A percentile compares a stretch with the other conserved stretches of the same genome.
phyloP scores from a whole-genome alignment of 2,113 vertebrate genomes.

The Xiphophorus hellerii region DNA sequence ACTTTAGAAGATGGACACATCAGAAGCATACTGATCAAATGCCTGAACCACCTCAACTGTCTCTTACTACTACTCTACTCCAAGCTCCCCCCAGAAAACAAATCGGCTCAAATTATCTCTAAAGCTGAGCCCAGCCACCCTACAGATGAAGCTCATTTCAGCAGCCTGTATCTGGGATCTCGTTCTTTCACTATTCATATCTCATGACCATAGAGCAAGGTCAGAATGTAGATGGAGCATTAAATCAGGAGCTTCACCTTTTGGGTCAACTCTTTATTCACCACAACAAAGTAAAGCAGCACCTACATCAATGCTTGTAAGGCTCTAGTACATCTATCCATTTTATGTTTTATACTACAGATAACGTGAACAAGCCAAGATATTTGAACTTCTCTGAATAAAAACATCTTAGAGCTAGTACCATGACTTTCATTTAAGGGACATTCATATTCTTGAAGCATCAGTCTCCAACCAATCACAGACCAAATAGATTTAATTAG shows the following conservation, averaged over 20 bases:
- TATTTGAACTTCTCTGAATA: neutral
- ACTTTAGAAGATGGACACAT: no score
- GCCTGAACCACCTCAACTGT: no score
- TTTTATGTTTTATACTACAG: neutral
- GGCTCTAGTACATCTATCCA: neutral
- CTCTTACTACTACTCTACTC: no score
- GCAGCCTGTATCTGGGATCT: neutral
- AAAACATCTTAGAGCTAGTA: neutral
- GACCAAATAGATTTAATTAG: neutral
- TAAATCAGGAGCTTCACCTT: neutral
- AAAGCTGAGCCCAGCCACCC: neutral
- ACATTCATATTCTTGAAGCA: neutral
- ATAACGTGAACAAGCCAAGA: neutral
- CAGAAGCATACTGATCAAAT: no score
- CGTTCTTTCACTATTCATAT: neutral
- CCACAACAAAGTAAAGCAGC: neutral
- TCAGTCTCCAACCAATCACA: neutral
- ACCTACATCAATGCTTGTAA: neutral
- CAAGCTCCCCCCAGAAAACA: neutral
- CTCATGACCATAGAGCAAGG: neutral
- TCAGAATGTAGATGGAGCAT: neutral
- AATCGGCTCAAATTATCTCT: neutral
- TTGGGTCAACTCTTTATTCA: neutral
- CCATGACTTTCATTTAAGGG: neutral
- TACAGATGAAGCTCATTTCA: neutral